These are phyloP conservation scores for Sciurus vulgaris DNA, from an alignment of 2,797 vertebrate genomes.

Conservation along the genomic window DNA sequence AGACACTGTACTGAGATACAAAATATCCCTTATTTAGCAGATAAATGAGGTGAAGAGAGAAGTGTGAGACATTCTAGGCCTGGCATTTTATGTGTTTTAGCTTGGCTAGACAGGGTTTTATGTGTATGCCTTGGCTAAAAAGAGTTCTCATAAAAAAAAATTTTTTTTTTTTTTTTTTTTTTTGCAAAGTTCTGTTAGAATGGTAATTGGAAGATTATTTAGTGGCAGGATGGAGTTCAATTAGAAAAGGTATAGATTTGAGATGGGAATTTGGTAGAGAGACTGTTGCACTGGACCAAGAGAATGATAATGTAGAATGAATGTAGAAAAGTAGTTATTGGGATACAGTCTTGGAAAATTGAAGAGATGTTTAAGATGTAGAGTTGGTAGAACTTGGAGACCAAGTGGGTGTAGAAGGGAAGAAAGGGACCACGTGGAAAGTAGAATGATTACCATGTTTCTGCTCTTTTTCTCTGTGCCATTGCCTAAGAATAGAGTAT, in stretches of 20 bases:
- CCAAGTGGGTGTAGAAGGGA: not conserved
- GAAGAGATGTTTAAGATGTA: not conserved
- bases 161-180: not conserved
- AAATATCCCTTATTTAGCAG: constrained; percentile 23
- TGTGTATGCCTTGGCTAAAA: not conserved
- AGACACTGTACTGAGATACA: not conserved
- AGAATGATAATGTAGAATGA: not conserved
- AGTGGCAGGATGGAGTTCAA: not conserved
- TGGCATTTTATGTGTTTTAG: constrained; percentile 34
- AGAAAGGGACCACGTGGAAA: not conserved
- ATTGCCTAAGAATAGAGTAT: not conserved
- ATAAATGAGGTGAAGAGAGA: not conserved
- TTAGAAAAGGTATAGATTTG: constrained; percentile 3
- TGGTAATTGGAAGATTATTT: not conserved
- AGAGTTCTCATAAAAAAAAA: not conserved
- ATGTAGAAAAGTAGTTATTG: not conserved
- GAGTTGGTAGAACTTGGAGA: constrained; percentile 6
- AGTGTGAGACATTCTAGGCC: not conserved
- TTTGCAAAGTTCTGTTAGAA: not conserved
- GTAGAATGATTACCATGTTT: constrained; percentile 1
- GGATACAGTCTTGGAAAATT: not conserved
- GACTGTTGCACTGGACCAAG: not conserved
- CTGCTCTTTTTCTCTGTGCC: not conserved
- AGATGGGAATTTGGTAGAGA: not conserved
- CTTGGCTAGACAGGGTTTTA: not conserved